These are phyloP conservation scores for Tympanuchus pallidicinctus DNA, from an alignment of 2,113 vertebrate species.

Conservation along the genomic window DNA sequence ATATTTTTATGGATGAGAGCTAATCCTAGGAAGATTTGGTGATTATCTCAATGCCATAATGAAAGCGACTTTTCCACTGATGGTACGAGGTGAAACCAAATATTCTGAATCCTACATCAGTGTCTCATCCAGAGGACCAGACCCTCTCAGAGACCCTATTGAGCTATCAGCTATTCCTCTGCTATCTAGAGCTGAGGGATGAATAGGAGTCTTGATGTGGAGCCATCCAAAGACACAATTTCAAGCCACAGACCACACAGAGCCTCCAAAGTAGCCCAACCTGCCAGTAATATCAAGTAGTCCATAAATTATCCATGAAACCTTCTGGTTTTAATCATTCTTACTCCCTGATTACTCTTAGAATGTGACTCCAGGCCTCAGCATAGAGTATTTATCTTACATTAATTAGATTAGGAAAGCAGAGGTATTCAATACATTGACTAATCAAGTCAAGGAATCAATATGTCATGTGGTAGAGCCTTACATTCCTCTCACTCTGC, in stretches of 20 bases:
- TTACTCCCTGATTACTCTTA: slow-evolving; percentile 51
- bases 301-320: slow-evolving; percentile 62
- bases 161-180: too few relatives aligned
- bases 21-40: background rate
- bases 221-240: background rate
- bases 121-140: background rate
- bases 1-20: background rate
- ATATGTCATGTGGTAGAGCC: slow-evolving; percentile 61
- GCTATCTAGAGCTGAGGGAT: background rate
- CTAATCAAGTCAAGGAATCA: slow-evolving; percentile 82
- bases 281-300: slow-evolving; percentile 26
- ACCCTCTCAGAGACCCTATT: background rate
- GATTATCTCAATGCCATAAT: background rate
- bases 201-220: background rate
- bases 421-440: slow-evolving; percentile 75
- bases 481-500: background rate
- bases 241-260: background rate
- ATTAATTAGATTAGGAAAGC: slow-evolving; percentile 78
- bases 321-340: slow-evolving; percentile 72
- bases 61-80: background rate
- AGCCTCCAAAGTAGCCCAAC: slow-evolving; percentile 35
- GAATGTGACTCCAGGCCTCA: slow-evolving; percentile 63
- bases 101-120: background rate
- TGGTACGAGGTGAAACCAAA: background rate
- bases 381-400: slow-evolving; percentile 77